Evolutionary conservation across 64 coral and sea anemone species (phyloP).

Genomic region (Orbicella faveolata): DNA sequence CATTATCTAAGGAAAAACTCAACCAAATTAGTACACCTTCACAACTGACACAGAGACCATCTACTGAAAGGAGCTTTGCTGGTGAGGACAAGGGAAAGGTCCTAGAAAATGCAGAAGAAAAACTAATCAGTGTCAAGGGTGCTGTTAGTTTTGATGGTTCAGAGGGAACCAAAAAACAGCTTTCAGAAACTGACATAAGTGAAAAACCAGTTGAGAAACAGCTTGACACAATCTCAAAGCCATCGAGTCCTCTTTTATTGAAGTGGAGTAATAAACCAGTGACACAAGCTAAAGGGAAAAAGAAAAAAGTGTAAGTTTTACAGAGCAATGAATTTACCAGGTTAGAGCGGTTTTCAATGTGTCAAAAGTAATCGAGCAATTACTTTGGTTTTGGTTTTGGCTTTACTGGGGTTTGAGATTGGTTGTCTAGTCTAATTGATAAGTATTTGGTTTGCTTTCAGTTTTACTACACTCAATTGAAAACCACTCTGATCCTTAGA

Average conservation of each 20-base stretch:
- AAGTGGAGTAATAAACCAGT: conserved; percentile 16
- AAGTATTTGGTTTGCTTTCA: too few relatives aligned
- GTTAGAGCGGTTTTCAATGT: too few relatives aligned
- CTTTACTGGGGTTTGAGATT: too few relatives aligned
- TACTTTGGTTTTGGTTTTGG: too few relatives aligned
- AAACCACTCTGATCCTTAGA: too few relatives aligned
- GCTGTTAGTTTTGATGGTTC: not conserved
- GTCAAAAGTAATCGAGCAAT: too few relatives aligned
- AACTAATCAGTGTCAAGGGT: too few relatives aligned
- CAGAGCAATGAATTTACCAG: not conserved
- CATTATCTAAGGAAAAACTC: too few relatives aligned
- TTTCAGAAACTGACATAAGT: not conserved
- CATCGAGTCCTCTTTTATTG: not conserved
- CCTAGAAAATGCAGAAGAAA: not conserved
- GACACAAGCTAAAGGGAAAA: conserved; percentile 12
- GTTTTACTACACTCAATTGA: too few relatives aligned
- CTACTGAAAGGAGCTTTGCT: not conserved
- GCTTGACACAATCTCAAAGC: not conserved
- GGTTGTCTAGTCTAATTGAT: too few relatives aligned
- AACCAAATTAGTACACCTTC: not conserved
- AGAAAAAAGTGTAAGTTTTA: conserved; percentile 12
- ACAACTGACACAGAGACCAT: not conserved
- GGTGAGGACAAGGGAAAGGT: not conserved
- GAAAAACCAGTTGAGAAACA: not conserved
- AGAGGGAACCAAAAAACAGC: not conserved